Conservation (phyloP, 2,113 vertebrate genomes). For the Saimiri boliviensis region DNA sequence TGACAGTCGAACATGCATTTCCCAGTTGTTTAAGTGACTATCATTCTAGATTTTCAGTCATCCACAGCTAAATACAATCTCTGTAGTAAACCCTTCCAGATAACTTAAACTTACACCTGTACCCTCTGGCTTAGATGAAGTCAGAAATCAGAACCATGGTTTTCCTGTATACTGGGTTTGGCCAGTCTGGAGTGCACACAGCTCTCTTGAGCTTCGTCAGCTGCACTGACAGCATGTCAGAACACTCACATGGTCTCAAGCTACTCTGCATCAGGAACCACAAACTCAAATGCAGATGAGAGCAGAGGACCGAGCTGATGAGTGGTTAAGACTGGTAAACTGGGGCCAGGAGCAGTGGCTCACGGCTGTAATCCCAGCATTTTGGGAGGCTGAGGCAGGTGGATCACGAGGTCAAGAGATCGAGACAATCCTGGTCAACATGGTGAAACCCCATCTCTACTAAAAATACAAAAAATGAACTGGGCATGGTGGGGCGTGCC, state of each 20-base stretch:
- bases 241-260: neutral
- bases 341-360: too few species aligned
- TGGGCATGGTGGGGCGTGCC: too few species aligned
- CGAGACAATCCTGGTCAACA: too few species aligned
- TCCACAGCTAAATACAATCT: neutral
- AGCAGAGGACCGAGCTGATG: neutral
- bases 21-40: neutral
- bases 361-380: too few species aligned
- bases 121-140: neutral
- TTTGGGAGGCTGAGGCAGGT: too few species aligned
- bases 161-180: neutral
- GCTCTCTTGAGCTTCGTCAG: neutral
- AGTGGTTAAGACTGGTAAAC: neutral
- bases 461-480: too few species aligned
- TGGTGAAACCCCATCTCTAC: too few species aligned
- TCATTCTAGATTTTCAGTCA: neutral
- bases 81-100: neutral
- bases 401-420: too few species aligned
- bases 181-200: neutral
- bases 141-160: neutral
- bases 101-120: neutral
- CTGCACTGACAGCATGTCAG: neutral
- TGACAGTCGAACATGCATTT: neutral
- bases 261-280: neutral
- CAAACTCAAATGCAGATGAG: neutral